phyloP scores from a whole-genome alignment of 2,113 vertebrate genomes.

The Anarhynchus alexandrinus region DNA sequence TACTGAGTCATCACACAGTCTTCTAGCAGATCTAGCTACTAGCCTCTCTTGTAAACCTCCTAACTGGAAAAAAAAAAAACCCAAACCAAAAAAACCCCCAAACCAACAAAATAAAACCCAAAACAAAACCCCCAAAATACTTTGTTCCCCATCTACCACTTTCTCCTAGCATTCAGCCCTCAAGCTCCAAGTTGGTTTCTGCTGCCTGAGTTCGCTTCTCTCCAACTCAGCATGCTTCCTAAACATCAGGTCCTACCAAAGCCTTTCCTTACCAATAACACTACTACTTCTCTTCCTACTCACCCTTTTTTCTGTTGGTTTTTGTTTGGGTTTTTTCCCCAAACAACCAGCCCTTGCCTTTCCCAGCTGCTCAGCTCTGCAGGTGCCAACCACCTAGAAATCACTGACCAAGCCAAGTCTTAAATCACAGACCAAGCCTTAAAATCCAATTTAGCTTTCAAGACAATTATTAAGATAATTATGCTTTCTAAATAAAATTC shows the following conservation, averaged over 20 bases:
- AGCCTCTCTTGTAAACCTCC: neutral
- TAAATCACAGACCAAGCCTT: neutral
- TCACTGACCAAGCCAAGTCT: neutral
- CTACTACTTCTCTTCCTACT: neutral
- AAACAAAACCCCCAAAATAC: neutral
- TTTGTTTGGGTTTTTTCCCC: neutral
- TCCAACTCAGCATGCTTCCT: neutral
- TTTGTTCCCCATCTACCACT: neutral
- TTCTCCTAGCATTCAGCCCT: neutral
- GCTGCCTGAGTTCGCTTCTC: neutral
- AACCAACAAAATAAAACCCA: neutral
- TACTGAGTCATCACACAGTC: neutral
- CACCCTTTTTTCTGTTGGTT: neutral
- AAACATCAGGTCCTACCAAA: neutral
- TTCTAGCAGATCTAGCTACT: neutral
- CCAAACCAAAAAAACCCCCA: neutral
- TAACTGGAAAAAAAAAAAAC: neutral
- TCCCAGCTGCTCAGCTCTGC: neutral
- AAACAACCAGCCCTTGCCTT: neutral
- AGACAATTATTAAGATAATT: constrained; percentile 16
- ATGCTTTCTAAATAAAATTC: constrained; percentile 24
- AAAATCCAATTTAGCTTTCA: constrained; percentile 15
- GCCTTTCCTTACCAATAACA: neutral
- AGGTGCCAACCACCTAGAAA: constrained; percentile 4
- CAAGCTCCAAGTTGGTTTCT: neutral